phyloP scores from a whole-genome alignment of 2,113 vertebrate species.

The Maccullochella peelii region DNA sequence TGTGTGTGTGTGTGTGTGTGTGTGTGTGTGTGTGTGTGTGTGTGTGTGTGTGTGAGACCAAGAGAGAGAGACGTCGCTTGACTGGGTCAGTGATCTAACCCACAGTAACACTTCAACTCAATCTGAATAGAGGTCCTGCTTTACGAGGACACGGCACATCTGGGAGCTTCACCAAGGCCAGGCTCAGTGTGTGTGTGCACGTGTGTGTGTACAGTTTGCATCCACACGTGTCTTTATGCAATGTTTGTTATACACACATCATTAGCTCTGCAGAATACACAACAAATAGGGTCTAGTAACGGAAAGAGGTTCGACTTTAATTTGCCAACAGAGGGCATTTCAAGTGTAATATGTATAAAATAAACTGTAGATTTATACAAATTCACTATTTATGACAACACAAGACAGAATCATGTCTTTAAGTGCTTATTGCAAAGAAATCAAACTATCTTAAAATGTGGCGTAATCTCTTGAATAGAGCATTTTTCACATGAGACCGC shows the following conservation, averaged over 20 bases:
- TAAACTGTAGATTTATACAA: neutral
- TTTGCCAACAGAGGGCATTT: neutral
- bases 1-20: neutral
- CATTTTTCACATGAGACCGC: neutral
- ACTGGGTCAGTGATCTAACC: constrained; percentile 36
- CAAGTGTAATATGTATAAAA: neutral
- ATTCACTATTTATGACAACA: neutral
- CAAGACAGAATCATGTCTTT: neutral
- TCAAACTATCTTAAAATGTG: neutral
- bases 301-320: neutral
- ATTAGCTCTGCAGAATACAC: constrained; percentile 4
- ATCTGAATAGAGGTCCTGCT: constrained; percentile 32
- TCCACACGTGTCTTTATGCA: neutral
- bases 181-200: constrained; percentile 3
- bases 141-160: constrained; percentile 42
- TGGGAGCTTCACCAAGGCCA: constrained; percentile 31
- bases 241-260: constrained; percentile 6
- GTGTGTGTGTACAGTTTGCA: neutral
- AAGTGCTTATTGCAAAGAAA: neutral
- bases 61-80: neutral
- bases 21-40: neutral
- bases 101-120: constrained; percentile 20
- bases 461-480: neutral
- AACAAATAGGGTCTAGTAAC: neutral
- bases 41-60: neutral